phyloP scores from a whole-genome alignment of 2,888 invertebrate genomes.

The Catocala nupta region DNA sequence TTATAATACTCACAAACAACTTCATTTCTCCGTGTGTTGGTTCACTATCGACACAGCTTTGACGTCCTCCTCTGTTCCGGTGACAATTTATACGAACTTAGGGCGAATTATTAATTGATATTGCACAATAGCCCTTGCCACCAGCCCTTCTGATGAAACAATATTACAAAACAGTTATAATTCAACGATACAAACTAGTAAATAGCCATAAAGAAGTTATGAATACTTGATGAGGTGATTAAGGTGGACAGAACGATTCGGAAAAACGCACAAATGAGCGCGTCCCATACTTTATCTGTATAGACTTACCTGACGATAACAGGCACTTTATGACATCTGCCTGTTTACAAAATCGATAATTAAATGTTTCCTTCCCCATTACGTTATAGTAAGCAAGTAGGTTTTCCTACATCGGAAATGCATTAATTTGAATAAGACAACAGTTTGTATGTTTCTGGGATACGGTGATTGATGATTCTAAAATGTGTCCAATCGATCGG shows the following conservation, averaged over 20 bases:
- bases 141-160: constrained; percentile 35
- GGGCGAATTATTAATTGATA: constrained; percentile 45
- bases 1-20: constrained; percentile 63
- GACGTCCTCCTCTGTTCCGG: constrained; percentile 40
- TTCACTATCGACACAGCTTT: constrained; percentile 36
- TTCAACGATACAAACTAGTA: constrained; percentile 23
- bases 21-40: constrained; percentile 61
- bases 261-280: too few relatives aligned
- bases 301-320: neutral
- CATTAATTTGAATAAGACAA: constrained; percentile 1
- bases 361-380: neutral
- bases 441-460: neutral
- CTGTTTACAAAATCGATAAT: too few relatives aligned
- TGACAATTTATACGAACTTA: constrained; percentile 59
- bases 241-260: too few relatives aligned
- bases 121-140: constrained; percentile 55
- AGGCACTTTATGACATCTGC: neutral
- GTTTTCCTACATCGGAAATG: neutral
- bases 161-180: constrained; percentile 34
- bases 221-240: constrained; percentile 27
- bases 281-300: too few relatives aligned
- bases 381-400: neutral
- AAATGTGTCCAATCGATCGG: too few relatives aligned
- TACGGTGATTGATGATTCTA: too few relatives aligned
- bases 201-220: constrained; percentile 30